Base-by-base conservation (phyloP, 1,140 invertebrate species). In the Euglossa dilemma region DNA sequence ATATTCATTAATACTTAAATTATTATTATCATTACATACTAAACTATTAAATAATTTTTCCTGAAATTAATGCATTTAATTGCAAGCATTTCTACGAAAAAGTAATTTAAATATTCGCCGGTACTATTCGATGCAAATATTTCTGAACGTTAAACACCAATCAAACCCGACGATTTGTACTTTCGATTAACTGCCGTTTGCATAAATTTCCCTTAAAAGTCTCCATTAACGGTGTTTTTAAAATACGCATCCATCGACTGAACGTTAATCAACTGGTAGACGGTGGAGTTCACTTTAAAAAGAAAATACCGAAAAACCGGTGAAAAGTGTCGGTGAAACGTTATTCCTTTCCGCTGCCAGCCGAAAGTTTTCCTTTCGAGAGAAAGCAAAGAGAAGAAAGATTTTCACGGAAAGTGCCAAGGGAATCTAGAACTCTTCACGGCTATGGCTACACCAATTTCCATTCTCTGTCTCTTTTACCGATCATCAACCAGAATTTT, bases 381-480 rank as follows among this genome's bases (percentile, higher is more conserved):
- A 28, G 11, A 12, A 14, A 54, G 70, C 18, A 56, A 72, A 56
- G 70, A 23, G 20, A 72, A 20, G 18, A 23, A 56, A 72, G 70
- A 72, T 72, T 72, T 72, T 14, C 23, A 28, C 36, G 23, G 28
- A 72, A 72, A 72, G 50, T 72, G 28, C 50, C 6, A 72, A 56
- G 18, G 25, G 18, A 63, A 63, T 7, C 18, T 36, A 36, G 20
- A 56, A 54, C 11, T 23, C 28, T 71, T 54, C 20, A 36, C 28
- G 9, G 18, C 18, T 54, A 54, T 18, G 5, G 16, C 36, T 28
- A 28, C 25, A 18, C 16, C 25, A 18, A 4, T 70, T 70, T 82
- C 50, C 3, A 76, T 28, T 83, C 36, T 85, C 59, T 28, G 45
- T 54, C 63, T 56, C 57, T 43, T 45, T 73, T 43, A 83, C 36